Evolutionary conservation across 1,140 invertebrate species (phyloP), one percentile per base, ranked within the genome.

Genomic region (Leptonema lineaticorne): DNA sequence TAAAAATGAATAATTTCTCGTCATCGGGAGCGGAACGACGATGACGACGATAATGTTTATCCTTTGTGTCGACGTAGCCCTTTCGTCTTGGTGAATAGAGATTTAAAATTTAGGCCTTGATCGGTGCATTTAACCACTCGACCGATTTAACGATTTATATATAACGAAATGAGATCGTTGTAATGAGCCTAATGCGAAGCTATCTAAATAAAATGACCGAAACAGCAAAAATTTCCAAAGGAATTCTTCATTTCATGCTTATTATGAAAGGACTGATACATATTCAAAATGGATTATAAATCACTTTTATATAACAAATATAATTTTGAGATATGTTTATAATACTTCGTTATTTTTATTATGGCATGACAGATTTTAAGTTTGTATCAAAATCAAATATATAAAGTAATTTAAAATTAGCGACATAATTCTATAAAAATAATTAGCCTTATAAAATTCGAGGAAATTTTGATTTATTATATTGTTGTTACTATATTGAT

Each of bases 241-340:
- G 69, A 70, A 70, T 70, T 70, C 69, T 48, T 70, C 69, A 70
- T 70, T 70, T 70, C 69, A 70, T 70, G 69, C 64, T 30, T 70
- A 67, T 70, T 70, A 70, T 67, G 57, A n/a, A n/a, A n/a, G n/a
- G n/a, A n/a, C n/a, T n/a, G n/a, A n/a, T n/a, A n/a, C n/a, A n/a
- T n/a, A n/a, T n/a, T n/a, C n/a, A n/a, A n/a, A n/a, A n/a, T n/a
- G n/a, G n/a, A n/a, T n/a, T n/a, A n/a, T n/a, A n/a, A n/a, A n/a
- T n/a, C n/a, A n/a, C n/a, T n/a, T n/a, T n/a, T n/a, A n/a, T n/a
- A n/a, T n/a, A n/a, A n/a, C n/a, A n/a, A n/a, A n/a, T n/a, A n/a
- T n/a, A n/a, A n/a, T n/a, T n/a, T n/a, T n/a, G n/a, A n/a, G n/a
- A n/a, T n/a, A n/a, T n/a, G n/a, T n/a, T n/a, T n/a, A n/a, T n/a